Conservation (phyloP, 2,888 invertebrate genomes). For the Apoderus coryli region DNA sequence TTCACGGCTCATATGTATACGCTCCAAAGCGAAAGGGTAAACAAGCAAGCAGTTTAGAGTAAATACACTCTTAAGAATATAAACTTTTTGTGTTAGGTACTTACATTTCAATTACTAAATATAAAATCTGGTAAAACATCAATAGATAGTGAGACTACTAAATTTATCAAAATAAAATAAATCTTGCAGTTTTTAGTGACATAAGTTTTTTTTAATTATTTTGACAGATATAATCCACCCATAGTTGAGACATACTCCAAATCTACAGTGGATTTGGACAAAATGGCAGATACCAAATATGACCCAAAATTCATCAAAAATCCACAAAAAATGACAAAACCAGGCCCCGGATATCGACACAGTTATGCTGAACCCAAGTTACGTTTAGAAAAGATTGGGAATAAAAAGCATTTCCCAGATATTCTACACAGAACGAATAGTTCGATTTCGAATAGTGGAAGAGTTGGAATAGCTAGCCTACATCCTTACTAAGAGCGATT, state of each 20-base stretch:
- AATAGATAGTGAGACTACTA: too few species aligned
- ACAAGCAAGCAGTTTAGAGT: too few species aligned
- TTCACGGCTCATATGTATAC: too few species aligned
- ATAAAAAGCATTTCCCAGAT: conserved; percentile 27
- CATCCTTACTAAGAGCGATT: conserved; percentile 28
- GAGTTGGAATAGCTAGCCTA: conserved; percentile 33
- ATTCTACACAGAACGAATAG: conserved; percentile 32
- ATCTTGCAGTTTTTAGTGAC: too few species aligned
- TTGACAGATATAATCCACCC: conserved; percentile 12
- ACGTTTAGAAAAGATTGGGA: conserved; percentile 26
- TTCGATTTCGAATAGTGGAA: conserved; percentile 28
- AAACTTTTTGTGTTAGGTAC: too few species aligned
- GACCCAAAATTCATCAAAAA: conserved; percentile 26
- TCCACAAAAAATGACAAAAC: conserved; percentile 23
- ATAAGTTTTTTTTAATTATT: too few species aligned
- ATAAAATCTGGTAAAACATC: too few species aligned
- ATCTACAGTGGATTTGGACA: conserved; percentile 26
- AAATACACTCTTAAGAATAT: too few species aligned
- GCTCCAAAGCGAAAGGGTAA: too few species aligned
- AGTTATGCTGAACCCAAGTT: conserved; percentile 52
- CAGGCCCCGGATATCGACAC: conserved; percentile 36
- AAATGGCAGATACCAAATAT: conserved; percentile 20
- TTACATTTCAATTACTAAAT: too few species aligned
- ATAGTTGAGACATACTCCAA: conserved; percentile 31
- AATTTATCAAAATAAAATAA: too few species aligned